A percentile compares a stretch with the other conserved stretches of the same genome.
phyloP scores from a whole-genome alignment of 2,113 vertebrate genomes.

The Synodontis membranacea region DNA sequence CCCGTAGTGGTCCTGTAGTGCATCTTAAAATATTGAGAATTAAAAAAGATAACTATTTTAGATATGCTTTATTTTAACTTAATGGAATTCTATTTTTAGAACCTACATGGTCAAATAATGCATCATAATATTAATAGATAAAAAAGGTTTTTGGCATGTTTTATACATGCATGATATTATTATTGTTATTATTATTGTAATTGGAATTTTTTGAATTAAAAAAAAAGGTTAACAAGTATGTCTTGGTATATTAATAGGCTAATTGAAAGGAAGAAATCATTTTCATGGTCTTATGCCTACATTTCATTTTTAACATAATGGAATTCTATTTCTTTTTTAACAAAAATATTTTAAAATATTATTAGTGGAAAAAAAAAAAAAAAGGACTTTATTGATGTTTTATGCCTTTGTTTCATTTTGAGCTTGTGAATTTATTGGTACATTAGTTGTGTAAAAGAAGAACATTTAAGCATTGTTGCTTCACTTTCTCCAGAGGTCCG shows the following conservation, averaged over 20 bases:
- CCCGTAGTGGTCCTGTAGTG: too few species aligned
- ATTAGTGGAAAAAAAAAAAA: too few species aligned
- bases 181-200: neutral
- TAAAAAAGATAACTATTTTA: neutral
- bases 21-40: neutral
- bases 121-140: neutral
- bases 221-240: neutral
- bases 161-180: neutral
- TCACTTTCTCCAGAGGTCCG: neutral
- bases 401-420: neutral
- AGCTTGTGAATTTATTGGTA: neutral
- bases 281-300: neutral
- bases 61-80: neutral
- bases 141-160: neutral
- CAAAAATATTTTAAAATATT: neutral
- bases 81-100: neutral
- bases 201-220: neutral
- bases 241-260: neutral
- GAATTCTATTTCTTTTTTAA: neutral
- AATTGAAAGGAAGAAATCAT: neutral
- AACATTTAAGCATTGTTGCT: neutral
- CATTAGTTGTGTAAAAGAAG: neutral
- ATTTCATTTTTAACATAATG: too few species aligned
- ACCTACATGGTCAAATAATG: neutral
- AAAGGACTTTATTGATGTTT: neutral